Percentiles rank a stretch among this genome's conserved stretches.
Conservation (phyloP, 2,888 invertebrate species). For the Troides helena region DNA sequence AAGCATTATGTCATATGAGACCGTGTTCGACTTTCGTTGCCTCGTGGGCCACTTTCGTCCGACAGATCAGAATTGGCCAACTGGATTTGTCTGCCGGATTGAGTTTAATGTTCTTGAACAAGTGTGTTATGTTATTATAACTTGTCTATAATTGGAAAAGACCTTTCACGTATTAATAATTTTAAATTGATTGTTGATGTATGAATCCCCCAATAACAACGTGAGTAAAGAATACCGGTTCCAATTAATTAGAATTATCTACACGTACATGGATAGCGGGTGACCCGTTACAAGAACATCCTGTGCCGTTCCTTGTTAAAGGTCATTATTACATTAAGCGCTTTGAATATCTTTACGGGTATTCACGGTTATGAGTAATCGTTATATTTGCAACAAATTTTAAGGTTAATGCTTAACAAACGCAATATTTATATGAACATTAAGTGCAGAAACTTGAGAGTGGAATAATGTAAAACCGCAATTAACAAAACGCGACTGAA, state of each 20-base stretch:
- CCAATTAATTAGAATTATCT: conserved; percentile 37
- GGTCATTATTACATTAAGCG: conserved; percentile 24
- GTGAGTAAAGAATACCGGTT: conserved; percentile 35
- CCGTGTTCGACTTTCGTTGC: conserved; percentile 44
- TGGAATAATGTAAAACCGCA: conserved; percentile 24
- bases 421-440: conserved; percentile 22
- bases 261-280: conserved; percentile 33
- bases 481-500: conserved; percentile 16
- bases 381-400: conserved; percentile 12
- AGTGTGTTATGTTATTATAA: background rate
- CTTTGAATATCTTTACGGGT: conserved; percentile 17
- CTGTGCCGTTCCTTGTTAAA: conserved; percentile 28
- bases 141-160: conserved; percentile 1
- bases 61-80: conserved; percentile 43
- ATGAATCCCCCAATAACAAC: conserved; percentile 36
- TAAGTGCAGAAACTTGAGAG: conserved; percentile 22
- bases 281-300: conserved; percentile 42
- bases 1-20: conserved; percentile 41
- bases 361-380: conserved; percentile 22
- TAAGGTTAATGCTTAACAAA: conserved; percentile 8
- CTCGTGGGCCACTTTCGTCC: conserved; percentile 38
- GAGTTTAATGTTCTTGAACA: conserved; percentile 2
- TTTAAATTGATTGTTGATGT: conserved; percentile 32
- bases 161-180: conserved; percentile 30
- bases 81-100: conserved; percentile 26